phyloP scores from a whole-genome alignment of 2,888 invertebrate species.

The Agrochola macilenta region DNA sequence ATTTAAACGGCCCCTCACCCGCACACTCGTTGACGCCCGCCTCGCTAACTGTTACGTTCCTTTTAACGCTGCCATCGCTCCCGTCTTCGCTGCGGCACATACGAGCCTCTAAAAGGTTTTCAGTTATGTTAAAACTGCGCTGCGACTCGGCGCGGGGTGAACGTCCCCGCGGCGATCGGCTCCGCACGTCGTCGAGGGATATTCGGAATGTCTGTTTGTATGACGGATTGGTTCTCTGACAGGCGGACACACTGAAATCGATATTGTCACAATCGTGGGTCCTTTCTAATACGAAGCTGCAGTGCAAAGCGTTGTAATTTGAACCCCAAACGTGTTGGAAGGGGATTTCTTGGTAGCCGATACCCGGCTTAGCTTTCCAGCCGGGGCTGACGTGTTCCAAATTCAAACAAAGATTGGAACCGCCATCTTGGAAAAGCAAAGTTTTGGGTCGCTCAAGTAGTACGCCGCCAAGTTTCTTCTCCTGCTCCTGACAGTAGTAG shows the following conservation, averaged over 20 bases:
- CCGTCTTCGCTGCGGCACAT: slow-evolving; percentile 88
- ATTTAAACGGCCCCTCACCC: slow-evolving; percentile 91
- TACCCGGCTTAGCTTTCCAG: slow-evolving; percentile 97
- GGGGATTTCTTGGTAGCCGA: slow-evolving; percentile 96
- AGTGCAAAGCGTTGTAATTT: slow-evolving; percentile 96
- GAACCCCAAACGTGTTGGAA: slow-evolving; percentile 98
- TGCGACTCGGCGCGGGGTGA: slow-evolving; percentile 88
- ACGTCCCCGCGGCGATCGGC: slow-evolving; percentile 86
- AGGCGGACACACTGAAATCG: slow-evolving; percentile 86
- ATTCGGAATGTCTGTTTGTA: slow-evolving; percentile 89
- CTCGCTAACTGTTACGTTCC: slow-evolving; percentile 91
- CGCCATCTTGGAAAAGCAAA: slow-evolving; percentile 97
- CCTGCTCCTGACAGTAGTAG: slow-evolving; percentile 95
- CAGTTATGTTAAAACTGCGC: slow-evolving; percentile 88
- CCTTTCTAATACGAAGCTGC: slow-evolving; percentile 96
- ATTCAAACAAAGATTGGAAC: slow-evolving; percentile 96
- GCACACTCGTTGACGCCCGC: slow-evolving; percentile 91
- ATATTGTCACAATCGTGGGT: slow-evolving; percentile 90
- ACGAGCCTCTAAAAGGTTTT: slow-evolving; percentile 86
- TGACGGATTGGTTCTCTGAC: slow-evolving; percentile 88
- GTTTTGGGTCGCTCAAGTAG: slow-evolving; percentile 97
- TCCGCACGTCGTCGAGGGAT: slow-evolving; percentile 86
- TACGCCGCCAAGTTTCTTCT: slow-evolving; percentile 95
- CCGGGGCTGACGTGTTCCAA: slow-evolving; percentile 97
- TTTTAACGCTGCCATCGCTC: slow-evolving; percentile 85